Base-by-base conservation (phyloP, 2,888 invertebrate species). In the Pandemis corylana region DNA sequence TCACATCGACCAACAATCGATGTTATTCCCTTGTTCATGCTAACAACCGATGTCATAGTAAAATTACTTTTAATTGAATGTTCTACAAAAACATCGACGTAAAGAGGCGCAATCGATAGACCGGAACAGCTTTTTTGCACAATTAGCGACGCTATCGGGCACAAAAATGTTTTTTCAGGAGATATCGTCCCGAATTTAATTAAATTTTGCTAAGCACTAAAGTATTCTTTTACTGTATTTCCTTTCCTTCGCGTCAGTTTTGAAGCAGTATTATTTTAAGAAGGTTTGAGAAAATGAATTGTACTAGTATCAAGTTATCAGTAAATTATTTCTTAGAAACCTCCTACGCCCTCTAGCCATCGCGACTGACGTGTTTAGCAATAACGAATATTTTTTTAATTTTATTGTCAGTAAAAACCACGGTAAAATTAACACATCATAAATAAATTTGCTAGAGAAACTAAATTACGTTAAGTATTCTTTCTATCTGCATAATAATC, bases 101-200 rank as follows among this genome's bases (percentile, higher is more conserved):
- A 63, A 71, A 71, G 67, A 68, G 59, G 51, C 62, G 46, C 59
- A 75, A 70, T 71, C 75, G 75, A 75, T 75, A 71, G 63, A 62
- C 66, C 75, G 75, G 62, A 67, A 75, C 66, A 59, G 15, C 42
- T 75, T 71, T 71, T 75, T 75, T 71, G 75, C 75, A 63, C 75
- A 75, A 75, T 75, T 75, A 75, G 71, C 46, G 62, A 56, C 71
- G 71, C 62, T 67, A 67, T 56, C 65, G 44, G 62, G 46, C 66
- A 15, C 70, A 70, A 75, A 72, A 75, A 71, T 66, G 51, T 62
- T 63, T 75, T 36, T 75, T 71, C 62, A 67, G 70, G 46, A 71
- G 75, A 63, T 74, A 74, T 66, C 70, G 70, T 63, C 69, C 66
- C 67, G 70, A 41, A 10, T 75, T 75, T 67, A 75, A 75, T 75